A percentile compares a stretch with the other conserved stretches of the same genome.
phyloP scores from a whole-genome alignment of 2,888 invertebrate genomes.

The Clunio marinus region DNA sequence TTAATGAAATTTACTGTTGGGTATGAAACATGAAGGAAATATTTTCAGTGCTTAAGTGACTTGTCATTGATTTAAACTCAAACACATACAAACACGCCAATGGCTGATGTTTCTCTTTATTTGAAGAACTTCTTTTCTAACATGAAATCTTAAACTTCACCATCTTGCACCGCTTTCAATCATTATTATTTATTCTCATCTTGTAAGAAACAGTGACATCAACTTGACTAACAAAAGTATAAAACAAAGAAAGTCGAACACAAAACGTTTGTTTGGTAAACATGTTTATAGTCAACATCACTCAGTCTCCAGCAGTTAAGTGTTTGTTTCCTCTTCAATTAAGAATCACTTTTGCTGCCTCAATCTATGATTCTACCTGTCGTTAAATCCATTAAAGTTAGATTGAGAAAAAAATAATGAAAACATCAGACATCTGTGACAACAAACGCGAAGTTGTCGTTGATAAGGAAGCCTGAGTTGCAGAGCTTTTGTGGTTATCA shows the following conservation, averaged over 20 bases:
- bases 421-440: background rate
- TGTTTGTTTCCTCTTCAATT: background rate
- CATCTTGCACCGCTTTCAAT: too few relatives aligned
- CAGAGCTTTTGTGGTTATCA: background rate
- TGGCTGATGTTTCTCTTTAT: too few relatives aligned
- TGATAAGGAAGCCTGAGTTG: background rate
- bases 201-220: slow-evolving; percentile 11
- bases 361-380: background rate
- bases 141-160: too few relatives aligned
- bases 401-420: background rate
- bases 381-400: background rate
- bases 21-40: background rate
- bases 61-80: too few relatives aligned
- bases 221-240: background rate
- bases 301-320: background rate
- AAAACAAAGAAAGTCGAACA: background rate
- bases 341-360: background rate
- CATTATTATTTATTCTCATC: too few relatives aligned
- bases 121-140: too few relatives aligned
- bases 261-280: background rate
- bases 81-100: too few relatives aligned
- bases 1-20: background rate
- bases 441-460: background rate
- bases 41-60: too few relatives aligned
- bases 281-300: slow-evolving; percentile 3